A percentile compares a stretch with the other conserved stretches of the same genome.
phyloP scores from a whole-genome alignment of 64 coral and sea anemone species.

The Pocillopora damicornis region DNA sequence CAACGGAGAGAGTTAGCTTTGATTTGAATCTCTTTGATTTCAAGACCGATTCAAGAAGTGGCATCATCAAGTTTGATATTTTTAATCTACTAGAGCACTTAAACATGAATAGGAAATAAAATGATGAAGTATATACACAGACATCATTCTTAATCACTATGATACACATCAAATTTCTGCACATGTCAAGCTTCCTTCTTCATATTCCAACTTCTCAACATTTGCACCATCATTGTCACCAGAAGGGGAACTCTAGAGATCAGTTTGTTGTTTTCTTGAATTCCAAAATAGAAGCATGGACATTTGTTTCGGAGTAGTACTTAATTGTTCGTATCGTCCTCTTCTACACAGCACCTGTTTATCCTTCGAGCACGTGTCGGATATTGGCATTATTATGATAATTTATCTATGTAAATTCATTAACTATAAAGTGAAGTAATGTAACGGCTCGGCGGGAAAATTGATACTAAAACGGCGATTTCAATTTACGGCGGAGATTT shows the following conservation, averaged over 20 bases:
- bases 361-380: neutral
- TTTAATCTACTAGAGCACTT: neutral
- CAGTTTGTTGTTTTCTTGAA: neutral
- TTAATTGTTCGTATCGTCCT: neutral
- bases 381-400: neutral
- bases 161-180: too few species aligned
- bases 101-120: neutral
- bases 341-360: conserved; percentile 23
- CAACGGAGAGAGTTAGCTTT: neutral
- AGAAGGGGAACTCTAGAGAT: neutral
- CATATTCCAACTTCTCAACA: too few species aligned
- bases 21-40: neutral
- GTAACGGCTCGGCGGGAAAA: neutral
- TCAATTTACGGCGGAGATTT: neutral
- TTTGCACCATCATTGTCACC: neutral
- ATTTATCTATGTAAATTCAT: neutral
- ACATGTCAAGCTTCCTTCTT: too few species aligned
- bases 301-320: neutral
- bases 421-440: neutral
- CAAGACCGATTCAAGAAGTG: too few species aligned
- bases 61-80: too few species aligned
- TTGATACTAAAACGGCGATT: neutral
- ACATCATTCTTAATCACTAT: neutral
- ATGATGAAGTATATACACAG: neutral
- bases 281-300: neutral